Percentiles rank a stretch among this genome's conserved stretches.
Evolutionary conservation across 2,888 invertebrate genomes (phyloP).

Genomic region (Bedellia somnulentella): DNA sequence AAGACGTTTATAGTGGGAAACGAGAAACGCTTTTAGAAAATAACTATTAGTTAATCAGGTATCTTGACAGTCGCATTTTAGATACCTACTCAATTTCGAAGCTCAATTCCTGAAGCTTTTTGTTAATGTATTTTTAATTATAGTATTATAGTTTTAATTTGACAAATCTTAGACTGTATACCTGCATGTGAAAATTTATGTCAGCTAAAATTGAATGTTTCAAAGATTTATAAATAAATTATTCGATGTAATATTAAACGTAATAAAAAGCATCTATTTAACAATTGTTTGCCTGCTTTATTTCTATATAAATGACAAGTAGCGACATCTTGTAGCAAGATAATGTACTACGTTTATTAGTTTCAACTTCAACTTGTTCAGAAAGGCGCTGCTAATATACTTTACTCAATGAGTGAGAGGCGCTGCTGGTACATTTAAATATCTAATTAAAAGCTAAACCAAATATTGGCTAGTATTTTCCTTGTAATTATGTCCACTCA

Average conservation of each 20-base stretch:
- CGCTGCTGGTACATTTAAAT: too few species aligned
- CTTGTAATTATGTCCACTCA: too few species aligned
- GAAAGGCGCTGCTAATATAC: too few species aligned
- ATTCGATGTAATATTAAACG: conserved; percentile 49
- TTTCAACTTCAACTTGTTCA: too few species aligned
- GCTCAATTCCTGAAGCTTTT: conserved; percentile 57
- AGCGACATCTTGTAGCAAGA: conserved; percentile 10
- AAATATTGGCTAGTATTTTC: too few species aligned
- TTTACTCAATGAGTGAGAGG: too few species aligned
- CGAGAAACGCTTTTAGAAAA: conserved; percentile 55
- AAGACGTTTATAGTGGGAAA: conserved; percentile 48
- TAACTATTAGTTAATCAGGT: conserved; percentile 46
- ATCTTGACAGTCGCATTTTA: conserved; percentile 32
- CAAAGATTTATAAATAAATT: conserved; percentile 33
- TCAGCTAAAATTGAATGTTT: conserved; percentile 32
- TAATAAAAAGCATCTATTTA: too few species aligned
- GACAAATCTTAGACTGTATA: neutral
- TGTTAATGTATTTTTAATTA: conserved; percentile 50
- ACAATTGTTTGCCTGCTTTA: too few species aligned
- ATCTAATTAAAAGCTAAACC: too few species aligned
- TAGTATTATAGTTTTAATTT: conserved; percentile 10
- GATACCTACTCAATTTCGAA: conserved; percentile 50
- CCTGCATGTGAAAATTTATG: too few species aligned
- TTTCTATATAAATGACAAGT: too few species aligned
- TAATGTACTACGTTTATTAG: too few species aligned